These are phyloP conservation scores for Heliocidaris erythrogramma DNA, from an alignment of 35 echinoderm and acorn worm species.

Conservation along the genomic window DNA sequence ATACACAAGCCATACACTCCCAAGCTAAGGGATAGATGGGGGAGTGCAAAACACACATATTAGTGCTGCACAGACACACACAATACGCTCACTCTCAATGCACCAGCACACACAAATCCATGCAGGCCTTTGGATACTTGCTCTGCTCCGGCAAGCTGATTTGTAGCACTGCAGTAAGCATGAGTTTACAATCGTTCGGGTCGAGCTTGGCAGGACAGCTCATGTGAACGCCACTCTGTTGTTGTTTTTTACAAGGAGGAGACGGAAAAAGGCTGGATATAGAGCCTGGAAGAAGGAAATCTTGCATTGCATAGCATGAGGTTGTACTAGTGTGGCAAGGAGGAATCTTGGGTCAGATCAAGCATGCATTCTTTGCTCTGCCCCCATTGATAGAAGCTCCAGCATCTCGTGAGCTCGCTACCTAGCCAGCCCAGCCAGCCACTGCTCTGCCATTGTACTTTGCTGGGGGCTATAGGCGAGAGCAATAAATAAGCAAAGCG, in stretches of 20 bases:
- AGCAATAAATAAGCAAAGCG: constrained; percentile 51
- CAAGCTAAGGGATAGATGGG: background rate
- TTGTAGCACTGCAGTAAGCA: background rate
- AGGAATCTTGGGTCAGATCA: background rate
- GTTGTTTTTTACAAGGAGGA: background rate
- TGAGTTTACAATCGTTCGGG: background rate
- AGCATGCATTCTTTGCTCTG: constrained; percentile 3
- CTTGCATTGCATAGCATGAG: background rate
- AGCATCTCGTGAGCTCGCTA: background rate
- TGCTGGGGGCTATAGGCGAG: constrained; percentile 43
- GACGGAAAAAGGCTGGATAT: background rate
- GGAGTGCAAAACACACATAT: constrained; percentile 47
- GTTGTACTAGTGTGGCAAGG: background rate
- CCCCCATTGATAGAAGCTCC: background rate
- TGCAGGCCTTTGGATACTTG: background rate
- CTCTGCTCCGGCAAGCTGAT: constrained; percentile 4
- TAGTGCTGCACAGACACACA: constrained; percentile 39
- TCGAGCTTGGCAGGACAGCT: background rate
- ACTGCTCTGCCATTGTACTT: constrained; percentile 44
- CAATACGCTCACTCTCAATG: background rate
- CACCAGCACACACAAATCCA: constrained; percentile 34
- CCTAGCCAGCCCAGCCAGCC: constrained; percentile 26
- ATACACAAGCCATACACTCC: constrained; percentile 28
- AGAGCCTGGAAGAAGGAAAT: background rate
- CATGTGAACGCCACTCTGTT: background rate